phyloP scores from a whole-genome alignment of 2,113 vertebrate genomes.

The Clarias batrachus region DNA sequence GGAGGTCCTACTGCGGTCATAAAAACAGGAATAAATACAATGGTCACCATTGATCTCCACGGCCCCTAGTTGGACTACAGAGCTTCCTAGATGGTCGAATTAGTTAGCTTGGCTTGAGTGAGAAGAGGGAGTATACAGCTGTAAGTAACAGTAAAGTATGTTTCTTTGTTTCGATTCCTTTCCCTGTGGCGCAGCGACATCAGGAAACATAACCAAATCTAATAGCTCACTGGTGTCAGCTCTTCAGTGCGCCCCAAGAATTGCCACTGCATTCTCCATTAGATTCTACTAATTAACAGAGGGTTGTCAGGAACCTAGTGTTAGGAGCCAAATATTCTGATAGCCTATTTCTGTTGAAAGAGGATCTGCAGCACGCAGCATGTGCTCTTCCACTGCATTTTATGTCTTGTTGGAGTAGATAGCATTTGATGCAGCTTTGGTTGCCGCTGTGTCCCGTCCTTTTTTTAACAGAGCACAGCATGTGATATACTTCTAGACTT shows the following conservation, averaged over 20 bases:
- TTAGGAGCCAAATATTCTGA: background rate
- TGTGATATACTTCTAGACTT: background rate
- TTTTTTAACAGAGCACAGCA: background rate
- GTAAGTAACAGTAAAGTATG: background rate
- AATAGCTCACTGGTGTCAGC: background rate
- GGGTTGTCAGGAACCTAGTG: background rate
- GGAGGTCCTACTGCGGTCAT: no score
- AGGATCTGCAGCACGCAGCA: background rate
- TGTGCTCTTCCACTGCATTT: background rate
- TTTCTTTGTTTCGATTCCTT: background rate
- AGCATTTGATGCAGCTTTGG: background rate
- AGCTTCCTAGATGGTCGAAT: no score
- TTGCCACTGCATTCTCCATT: background rate
- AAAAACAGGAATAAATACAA: no score
- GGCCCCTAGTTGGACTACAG: no score
- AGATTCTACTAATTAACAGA: background rate
- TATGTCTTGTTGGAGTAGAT: background rate
- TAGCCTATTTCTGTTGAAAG: background rate
- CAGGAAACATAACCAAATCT: background rate
- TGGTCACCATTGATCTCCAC: no score
- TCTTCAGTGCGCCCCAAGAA: background rate
- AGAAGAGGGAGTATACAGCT: background rate
- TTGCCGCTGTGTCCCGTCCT: background rate
- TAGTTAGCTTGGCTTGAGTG: background rate
- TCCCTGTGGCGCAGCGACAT: background rate